Conservation (phyloP, 2,888 invertebrate genomes). For the Neoaliturus tenellus region DNA sequence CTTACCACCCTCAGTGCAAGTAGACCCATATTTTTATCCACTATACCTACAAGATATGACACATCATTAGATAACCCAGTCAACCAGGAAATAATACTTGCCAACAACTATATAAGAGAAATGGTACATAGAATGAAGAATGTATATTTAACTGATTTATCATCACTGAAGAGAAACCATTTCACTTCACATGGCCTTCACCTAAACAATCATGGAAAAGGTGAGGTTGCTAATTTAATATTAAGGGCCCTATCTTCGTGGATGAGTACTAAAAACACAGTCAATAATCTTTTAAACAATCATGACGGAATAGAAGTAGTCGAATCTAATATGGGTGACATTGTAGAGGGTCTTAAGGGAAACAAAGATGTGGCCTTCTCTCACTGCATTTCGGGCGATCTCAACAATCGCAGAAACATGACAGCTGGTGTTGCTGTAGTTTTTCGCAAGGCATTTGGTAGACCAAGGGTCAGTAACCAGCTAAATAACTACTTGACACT, state of each 20-base stretch:
- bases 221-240: neutral
- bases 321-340: neutral
- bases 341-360: neutral
- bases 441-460: neutral
- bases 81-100: neutral
- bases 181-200: neutral
- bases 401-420: neutral
- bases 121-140: neutral
- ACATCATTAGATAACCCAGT: neutral
- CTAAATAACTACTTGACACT: neutral
- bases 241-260: neutral
- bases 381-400: neutral
- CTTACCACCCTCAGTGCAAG: neutral
- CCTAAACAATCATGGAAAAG: neutral
- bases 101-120: neutral
- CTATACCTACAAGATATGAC: neutral
- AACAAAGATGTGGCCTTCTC: neutral
- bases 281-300: neutral
- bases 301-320: neutral
- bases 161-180: neutral
- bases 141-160: neutral
- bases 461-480: neutral
- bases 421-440: neutral
- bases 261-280: no score
- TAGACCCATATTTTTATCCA: neutral